phyloP scores from a whole-genome alignment of 2,797 vertebrate genomes.

The Lacerta agilis region DNA sequence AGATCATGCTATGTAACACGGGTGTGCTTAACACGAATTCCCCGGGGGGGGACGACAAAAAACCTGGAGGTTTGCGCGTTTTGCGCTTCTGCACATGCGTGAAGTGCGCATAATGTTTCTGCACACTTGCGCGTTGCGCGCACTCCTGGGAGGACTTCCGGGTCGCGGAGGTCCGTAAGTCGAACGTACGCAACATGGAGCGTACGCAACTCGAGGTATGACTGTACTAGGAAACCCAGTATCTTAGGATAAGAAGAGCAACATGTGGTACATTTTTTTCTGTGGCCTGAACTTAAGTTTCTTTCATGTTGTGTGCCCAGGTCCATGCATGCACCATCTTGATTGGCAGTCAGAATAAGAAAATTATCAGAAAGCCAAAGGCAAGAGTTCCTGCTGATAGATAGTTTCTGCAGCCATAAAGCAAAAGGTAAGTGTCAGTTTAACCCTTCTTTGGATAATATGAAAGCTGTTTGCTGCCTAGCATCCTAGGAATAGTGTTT shows the following conservation, averaged over 20 bases:
- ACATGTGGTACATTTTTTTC: neutral
- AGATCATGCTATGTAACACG: no score
- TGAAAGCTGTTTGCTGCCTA: neutral
- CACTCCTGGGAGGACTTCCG: no score
- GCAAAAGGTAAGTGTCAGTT: conserved; percentile 10
- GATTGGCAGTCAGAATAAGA: neutral
- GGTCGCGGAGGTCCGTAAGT: no score
- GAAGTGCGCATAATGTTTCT: no score
- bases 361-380: conserved; percentile 19
- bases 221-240: no score
- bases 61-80: no score
- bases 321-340: conserved; percentile 11
- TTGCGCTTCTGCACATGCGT: no score
- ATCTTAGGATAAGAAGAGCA: neutral
- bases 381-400: conserved; percentile 18
- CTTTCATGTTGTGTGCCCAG: conserved; percentile 5
- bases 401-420: conserved; percentile 36
- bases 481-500: neutral
- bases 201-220: no score
- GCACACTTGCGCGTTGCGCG: no score
- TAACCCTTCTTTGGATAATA: neutral
- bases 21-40: no score
- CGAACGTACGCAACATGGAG: no score
- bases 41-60: no score
- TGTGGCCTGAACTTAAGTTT: neutral